Evolutionary conservation across 2,113 vertebrate species (phyloP), one percentile per base, ranked within the genome.

Genomic region (Sterna hirundo): DNA sequence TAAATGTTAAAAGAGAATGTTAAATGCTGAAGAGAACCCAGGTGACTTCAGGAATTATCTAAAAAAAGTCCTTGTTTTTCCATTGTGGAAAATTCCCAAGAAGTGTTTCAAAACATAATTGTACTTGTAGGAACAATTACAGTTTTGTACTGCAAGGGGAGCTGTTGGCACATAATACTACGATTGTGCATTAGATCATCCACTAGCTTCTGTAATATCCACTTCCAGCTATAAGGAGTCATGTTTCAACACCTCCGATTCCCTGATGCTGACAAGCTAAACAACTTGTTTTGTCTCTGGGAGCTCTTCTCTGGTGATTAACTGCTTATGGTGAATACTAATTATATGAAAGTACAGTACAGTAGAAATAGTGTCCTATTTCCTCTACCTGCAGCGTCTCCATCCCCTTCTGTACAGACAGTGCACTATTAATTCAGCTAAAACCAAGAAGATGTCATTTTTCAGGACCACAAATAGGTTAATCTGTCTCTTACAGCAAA

Each of bases 271-370:
- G 98, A 98, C 98, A 98, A 98, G 98, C 98, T 98, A 98, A 98
- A 98, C 97, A 98, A 98, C 98, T 98, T 98, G 98, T 98, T 98
- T 98, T 98, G 98, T 98, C 98, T 98, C 98, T 98, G 96, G 98
- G 98, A 98, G 98, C 97, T 98, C 97, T 97, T 98, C 98, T 98
- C 98, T 97, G 96, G 97, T 98, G 98, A 98, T 98, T 98, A 98
- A 98, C 98, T 98, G 98, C 98, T 98, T 98, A 97, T 96, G 96
- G 98, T 97, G 98, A 98, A 98, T 98, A 97, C 98, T 98, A 98
- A 98, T 98, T 98, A 97, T 96, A 95, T 94, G 93, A 95, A 98
- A 98, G 97, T 97, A 97, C 94, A 96, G 96, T 92, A 95, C 83
- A 95, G 94, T 76, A 86, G 83, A 96, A 97, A 94, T 38, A 76